Base-by-base conservation (phyloP, 2,888 invertebrate genomes). In the Plebejus melissa region DNA sequence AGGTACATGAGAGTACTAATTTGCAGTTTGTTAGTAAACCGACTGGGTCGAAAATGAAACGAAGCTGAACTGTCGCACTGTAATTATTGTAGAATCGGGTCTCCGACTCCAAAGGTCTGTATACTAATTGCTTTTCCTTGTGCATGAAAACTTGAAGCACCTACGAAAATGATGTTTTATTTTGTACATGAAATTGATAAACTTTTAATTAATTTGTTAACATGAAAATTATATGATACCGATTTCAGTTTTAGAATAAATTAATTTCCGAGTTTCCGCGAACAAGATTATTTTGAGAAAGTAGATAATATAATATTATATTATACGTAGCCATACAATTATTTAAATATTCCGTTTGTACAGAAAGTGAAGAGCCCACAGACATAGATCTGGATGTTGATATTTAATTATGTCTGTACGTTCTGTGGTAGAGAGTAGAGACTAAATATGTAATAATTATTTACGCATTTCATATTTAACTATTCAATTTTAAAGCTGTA, bases 81-180 rank as follows among this genome's bases (percentile, higher is more conserved):
- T 50, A 50, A 50, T 22, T 9, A 46, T 50, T 16, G 54, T 54
- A 54, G 54, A 54, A 54, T 54, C 54, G 16, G 13, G 50, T 13
- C 13, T 4, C 50, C 13, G 74, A 60, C 69, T 32, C 4, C 32
- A 32, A 4, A 65, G 65, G 32, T 65, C 75, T 77, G 77, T 77
- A 78, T 74, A 76, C 78, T 79, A 79, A 79, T 79, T 79, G 77
- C 79, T 79, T 79, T 78, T 77, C 78, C 78, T 77, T 74, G 72
- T 70, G 78, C 69, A 57, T 71, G 75, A 77, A 75, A 77, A 77
- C 74, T 77, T 76, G 7, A n/a, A 74, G 41, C 69, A 32, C 32
- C 32, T 65, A 65, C 32, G 32, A 32, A 28, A 32, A 65, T 11
- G 16, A 65, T 32, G 13, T 32, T 65, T 65, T 65, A 65, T 32